Evolutionary conservation across 2,888 invertebrate genomes (phyloP), one percentile per base, ranked within the genome.

Genomic region (Mechanitis messenoides): DNA sequence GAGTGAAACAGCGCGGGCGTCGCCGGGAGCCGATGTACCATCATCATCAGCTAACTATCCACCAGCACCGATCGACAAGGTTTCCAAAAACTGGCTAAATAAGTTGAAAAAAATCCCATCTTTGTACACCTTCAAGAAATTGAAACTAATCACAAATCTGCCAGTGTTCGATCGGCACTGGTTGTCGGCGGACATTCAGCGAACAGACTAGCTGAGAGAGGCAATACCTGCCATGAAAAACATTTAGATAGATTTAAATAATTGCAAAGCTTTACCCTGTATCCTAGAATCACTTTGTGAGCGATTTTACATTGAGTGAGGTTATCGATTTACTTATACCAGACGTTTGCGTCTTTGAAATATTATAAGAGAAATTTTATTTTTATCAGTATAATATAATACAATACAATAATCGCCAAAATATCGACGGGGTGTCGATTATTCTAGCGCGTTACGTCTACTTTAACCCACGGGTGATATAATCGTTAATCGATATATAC

Each of bases 211-310:
- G 74, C 73, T 77, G 78, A 73, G 80, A 78, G 74, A 79, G 85
- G 84, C 84, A 78, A 80, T 72, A 79, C 73, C 82, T 86, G 89
- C 85, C 87, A 80, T 84, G 85, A 86, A 84, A 85, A 90, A 90
- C 85, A 85, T 91, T 92, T 92, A 87, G 88, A 89, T 83, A 93
- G 92, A 92, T 92, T 92, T 92, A 94, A 94, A 94, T 94, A 95
- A 95, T 94, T 94, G 95, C 94, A 95, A 95, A 95, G 94, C 95
- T 94, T 50, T 95, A 95, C 95, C 95, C 95, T 95, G 95, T 95
- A 95, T 95, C 95, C 95, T 95, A 95, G 92, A 93, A 93, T 94
- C 93, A 93, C 93, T 92, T 92, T 91, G 91, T 91, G 92, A 92
- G 92, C 91, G 87, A 89, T 90, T 85, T 80, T 84, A 84, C 82